phyloP scores from a whole-genome alignment of 2,113 vertebrate species.

The Tragelaphus imberbis region DNA sequence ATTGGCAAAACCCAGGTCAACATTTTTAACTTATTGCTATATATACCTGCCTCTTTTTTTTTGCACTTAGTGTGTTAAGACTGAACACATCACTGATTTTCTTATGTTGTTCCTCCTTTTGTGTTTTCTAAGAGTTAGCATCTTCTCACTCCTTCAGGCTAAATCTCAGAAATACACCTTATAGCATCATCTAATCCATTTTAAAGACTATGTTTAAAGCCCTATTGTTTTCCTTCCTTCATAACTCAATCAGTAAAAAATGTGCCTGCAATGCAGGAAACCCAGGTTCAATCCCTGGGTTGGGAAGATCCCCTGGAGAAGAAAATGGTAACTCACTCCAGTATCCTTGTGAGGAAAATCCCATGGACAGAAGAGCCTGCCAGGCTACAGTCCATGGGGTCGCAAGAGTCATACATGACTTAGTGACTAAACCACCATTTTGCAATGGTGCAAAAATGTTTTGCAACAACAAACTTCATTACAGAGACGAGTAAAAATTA shows the following conservation, averaged over 20 bases:
- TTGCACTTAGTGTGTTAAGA: neutral
- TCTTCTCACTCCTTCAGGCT: neutral
- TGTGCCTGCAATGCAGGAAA: neutral
- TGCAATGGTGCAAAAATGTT: too few species aligned
- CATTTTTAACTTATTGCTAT: neutral
- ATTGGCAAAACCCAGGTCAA: neutral
- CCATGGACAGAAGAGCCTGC: neutral
- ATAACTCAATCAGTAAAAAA: neutral
- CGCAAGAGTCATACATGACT: neutral
- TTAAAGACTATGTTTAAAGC: neutral
- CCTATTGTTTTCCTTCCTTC: neutral
- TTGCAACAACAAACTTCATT: neutral
- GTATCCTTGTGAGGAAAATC: neutral
- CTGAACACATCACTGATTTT: neutral
- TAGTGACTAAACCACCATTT: neutral
- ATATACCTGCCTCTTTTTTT: neutral
- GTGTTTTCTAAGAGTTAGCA: neutral
- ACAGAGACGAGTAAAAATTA: neutral
- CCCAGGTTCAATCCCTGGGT: neutral
- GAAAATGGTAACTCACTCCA: neutral
- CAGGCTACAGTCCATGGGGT: neutral
- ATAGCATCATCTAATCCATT: neutral
- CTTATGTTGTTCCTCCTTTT: neutral
- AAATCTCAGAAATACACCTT: neutral
- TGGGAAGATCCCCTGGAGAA: neutral